A percentile compares a stretch with the other conserved stretches of the same genome.
Conservation (phyloP, 2,113 vertebrate genomes). For the Balaeniceps rex region DNA sequence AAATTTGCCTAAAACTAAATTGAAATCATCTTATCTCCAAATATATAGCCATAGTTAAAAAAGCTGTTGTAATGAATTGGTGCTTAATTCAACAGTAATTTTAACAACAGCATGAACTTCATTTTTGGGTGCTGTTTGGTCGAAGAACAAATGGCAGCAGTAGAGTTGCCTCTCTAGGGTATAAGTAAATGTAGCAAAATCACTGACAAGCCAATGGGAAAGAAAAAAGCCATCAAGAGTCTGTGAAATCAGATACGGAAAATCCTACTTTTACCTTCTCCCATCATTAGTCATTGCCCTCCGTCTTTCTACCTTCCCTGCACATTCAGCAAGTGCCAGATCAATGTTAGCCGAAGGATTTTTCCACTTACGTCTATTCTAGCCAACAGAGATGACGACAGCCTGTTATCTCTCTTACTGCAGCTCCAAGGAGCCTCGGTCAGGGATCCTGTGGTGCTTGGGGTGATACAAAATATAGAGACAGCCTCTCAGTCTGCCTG, state of each 20-base stretch:
- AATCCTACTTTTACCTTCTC: background rate
- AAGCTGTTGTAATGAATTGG: background rate
- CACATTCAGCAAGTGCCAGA: background rate
- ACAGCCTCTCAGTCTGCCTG: background rate
- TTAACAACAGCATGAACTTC: background rate
- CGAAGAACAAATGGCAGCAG: background rate
- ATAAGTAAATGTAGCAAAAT: background rate
- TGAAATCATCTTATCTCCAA: background rate
- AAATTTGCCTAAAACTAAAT: background rate
- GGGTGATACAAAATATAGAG: background rate
- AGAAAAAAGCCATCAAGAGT: background rate
- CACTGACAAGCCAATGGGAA: background rate
- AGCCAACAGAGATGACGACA: background rate
- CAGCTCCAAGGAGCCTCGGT: background rate
- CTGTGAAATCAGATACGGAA: constrained; percentile 7
- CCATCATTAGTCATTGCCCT: background rate
- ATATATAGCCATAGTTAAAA: background rate
- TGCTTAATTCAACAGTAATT: background rate
- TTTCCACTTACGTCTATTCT: constrained; percentile 5
- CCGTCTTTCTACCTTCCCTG: background rate
- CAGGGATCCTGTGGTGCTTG: background rate
- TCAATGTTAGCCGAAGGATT: background rate
- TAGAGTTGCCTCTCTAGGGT: background rate
- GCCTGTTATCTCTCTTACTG: background rate
- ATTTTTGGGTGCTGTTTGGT: background rate